These are phyloP conservation scores for Cnemophilus loriae DNA, from an alignment of 2,113 vertebrate species.

Conservation along the genomic window DNA sequence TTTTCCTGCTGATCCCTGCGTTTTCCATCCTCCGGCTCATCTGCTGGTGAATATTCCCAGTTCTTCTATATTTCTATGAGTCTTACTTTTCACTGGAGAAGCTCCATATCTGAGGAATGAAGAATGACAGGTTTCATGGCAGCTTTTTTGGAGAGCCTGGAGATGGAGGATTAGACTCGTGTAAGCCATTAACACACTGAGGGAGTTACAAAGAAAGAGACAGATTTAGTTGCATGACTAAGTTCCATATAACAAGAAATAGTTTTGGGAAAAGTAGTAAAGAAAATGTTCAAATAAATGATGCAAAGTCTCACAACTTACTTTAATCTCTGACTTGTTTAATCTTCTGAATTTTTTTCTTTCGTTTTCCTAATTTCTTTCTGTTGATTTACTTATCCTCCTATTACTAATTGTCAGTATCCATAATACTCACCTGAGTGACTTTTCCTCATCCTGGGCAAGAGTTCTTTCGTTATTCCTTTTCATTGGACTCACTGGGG, in stretches of 20 bases:
- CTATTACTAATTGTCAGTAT: not conserved
- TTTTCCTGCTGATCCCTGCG: not conserved
- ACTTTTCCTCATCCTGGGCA: not conserved
- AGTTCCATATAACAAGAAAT: not conserved
- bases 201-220: not conserved
- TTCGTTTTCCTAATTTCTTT: not conserved
- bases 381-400: not conserved
- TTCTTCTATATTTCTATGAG: not conserved
- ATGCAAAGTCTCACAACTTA: not conserved
- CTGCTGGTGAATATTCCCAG: not conserved
- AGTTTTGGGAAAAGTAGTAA: not conserved
- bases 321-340: not conserved
- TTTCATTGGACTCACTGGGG: accelerated
- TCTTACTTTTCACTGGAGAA: not conserved
- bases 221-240: not conserved
- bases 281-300: not conserved
- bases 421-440: too few relatives aligned
- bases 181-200: not conserved
- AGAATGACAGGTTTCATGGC: not conserved
- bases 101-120: not conserved
- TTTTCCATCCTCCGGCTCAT: not conserved
- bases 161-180: not conserved
- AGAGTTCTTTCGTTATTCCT: not conserved
- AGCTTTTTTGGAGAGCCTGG: not conserved
- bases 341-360: not conserved